Conservation (phyloP, 2,888 invertebrate genomes). For the Mythimna vitellina region DNA sequence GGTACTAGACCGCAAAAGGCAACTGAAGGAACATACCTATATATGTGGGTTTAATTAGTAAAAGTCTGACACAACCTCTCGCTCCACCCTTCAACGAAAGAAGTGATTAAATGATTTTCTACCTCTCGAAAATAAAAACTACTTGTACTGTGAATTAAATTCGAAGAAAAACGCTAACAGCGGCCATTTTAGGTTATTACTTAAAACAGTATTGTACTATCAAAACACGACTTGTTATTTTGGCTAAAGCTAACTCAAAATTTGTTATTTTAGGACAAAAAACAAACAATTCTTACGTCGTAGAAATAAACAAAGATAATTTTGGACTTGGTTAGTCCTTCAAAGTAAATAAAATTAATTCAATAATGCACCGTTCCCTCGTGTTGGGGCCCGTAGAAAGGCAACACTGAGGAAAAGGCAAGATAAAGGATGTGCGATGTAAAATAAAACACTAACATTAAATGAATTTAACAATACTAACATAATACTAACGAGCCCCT, state of each 20-base stretch:
- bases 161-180: not conserved
- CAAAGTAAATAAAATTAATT: slow-evolving; percentile 67
- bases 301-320: slow-evolving; percentile 53
- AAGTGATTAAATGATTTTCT: too few species aligned
- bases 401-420: not conserved
- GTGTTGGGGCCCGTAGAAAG: slow-evolving; percentile 33
- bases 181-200: slow-evolving; percentile 12
- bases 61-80: too few species aligned
- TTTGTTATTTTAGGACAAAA: slow-evolving; percentile 47
- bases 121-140: too few species aligned
- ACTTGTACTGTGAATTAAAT: not conserved
- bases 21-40: too few species aligned
- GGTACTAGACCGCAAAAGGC: too few species aligned
- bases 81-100: too few species aligned
- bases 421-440: too few species aligned
- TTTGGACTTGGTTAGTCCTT: slow-evolving; percentile 41
- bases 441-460: not conserved
- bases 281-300: slow-evolving; percentile 43
- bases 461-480: not conserved
- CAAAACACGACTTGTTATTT: slow-evolving; percentile 38
- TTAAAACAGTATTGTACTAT: slow-evolving; percentile 22
- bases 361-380: slow-evolving; percentile 62
- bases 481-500: not conserved
- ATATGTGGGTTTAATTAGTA: too few species aligned
- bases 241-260: slow-evolving; percentile 4